Conservation (phyloP, 2,113 vertebrate species). For the Bubo scandiacus region DNA sequence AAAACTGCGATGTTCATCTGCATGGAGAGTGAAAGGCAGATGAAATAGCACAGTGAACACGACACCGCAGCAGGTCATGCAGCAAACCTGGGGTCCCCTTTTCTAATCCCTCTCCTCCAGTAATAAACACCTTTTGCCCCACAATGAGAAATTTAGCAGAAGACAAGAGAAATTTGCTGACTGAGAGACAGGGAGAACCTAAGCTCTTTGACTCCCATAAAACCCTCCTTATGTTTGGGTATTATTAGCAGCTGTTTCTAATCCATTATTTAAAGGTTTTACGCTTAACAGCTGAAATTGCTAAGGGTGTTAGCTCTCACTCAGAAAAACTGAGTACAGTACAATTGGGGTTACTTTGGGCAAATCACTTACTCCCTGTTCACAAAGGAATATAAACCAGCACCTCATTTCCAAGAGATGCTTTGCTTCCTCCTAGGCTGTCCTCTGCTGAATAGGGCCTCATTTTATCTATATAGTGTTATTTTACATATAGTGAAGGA, state of each 20-base stretch:
- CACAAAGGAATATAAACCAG: not conserved
- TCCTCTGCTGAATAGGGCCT: not conserved
- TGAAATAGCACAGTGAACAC: accelerated
- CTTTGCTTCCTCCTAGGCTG: not conserved
- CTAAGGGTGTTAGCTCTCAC: not conserved
- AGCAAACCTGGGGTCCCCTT: not conserved
- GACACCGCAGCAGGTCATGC: not conserved
- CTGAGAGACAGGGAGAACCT: not conserved
- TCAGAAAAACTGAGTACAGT: not conserved
- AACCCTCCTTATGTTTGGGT: not conserved
- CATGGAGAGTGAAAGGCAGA: not conserved
- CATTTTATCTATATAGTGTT: not conserved
- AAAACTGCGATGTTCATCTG: accelerated
- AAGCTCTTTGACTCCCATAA: not conserved
- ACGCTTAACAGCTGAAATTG: not conserved
- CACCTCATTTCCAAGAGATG: not conserved
- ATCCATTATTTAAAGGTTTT: not conserved
- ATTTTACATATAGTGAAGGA: not conserved
- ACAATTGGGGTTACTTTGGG: not conserved
- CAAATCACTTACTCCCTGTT: not conserved
- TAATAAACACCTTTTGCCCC: not conserved
- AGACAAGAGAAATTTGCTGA: not conserved
- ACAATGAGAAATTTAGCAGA: not conserved
- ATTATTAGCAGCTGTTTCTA: not conserved
- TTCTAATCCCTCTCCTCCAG: not conserved